These are phyloP conservation scores for Ammodytes marinus DNA, from an alignment of 2,113 vertebrate species.

Conservation along the genomic window DNA sequence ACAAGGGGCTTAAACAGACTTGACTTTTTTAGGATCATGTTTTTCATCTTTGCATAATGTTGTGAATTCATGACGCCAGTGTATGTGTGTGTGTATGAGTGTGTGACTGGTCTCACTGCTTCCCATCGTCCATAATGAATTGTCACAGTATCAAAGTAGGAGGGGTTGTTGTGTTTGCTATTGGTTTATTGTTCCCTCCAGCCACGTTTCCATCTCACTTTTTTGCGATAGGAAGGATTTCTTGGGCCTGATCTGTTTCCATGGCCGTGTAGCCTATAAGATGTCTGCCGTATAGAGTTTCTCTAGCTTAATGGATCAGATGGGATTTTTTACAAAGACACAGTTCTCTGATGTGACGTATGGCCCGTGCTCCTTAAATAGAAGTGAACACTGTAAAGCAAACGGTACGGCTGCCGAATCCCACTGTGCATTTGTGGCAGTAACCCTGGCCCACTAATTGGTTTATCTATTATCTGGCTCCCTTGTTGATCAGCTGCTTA, in stretches of 20 bases:
- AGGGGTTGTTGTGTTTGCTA: constrained; percentile 16
- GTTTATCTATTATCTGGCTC: not conserved
- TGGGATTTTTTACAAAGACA: constrained; percentile 15
- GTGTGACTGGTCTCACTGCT: not conserved
- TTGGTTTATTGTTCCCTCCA: constrained; percentile 19
- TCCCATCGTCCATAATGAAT: constrained; percentile 36
- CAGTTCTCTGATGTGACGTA: not conserved
- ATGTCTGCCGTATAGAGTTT: constrained; percentile 12
- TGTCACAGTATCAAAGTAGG: not conserved
- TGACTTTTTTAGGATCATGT: not conserved
- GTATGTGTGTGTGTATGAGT: not conserved
- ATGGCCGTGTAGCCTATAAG: constrained; percentile 1
- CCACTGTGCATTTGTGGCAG: constrained; percentile 7
- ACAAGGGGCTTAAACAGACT: not conserved
- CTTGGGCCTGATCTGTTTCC: constrained; percentile 24
- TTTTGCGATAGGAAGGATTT: constrained; percentile 21
- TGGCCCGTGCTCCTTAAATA: not conserved
- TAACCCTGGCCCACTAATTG: not conserved
- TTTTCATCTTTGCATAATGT: constrained; percentile 10
- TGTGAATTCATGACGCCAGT: constrained; percentile 1
- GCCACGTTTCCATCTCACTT: constrained; percentile 28
- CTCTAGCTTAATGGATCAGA: constrained; percentile 16
- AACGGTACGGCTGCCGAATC: not conserved
- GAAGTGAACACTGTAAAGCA: not conserved
- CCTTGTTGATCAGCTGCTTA: constrained; percentile 15